A percentile compares a stretch with the other conserved stretches of the same genome.
These are phyloP conservation scores for Caradrina clavipalpis DNA, from an alignment of 2,888 invertebrate species.

Conservation along the genomic window DNA sequence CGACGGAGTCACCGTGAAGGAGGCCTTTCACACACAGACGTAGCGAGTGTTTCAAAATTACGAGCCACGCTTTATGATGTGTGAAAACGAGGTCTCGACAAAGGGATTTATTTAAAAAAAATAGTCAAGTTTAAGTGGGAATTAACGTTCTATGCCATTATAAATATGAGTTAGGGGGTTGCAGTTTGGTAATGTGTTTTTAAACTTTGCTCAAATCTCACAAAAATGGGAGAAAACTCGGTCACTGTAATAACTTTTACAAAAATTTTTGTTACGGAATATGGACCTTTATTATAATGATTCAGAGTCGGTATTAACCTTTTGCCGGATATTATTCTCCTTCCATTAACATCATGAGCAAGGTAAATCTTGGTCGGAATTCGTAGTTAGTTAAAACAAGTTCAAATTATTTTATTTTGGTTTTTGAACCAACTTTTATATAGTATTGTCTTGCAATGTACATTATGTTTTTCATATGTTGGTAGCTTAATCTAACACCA, in stretches of 20 bases:
- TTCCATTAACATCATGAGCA: not conserved
- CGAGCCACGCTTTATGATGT: constrained; percentile 74
- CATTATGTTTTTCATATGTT: too few relatives aligned
- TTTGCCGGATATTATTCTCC: not conserved
- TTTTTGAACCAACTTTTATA: too few relatives aligned
- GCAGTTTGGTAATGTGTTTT: constrained; percentile 30
- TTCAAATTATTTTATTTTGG: too few relatives aligned
- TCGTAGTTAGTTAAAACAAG: not conserved
- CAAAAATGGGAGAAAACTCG: constrained; percentile 19
- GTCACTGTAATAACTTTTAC: constrained; percentile 1
- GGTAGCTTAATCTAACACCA: too few relatives aligned
- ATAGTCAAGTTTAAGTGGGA: constrained; percentile 41
- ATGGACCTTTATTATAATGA: not conserved
- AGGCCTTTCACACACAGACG: constrained; percentile 76
- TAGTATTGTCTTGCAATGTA: too few relatives aligned
- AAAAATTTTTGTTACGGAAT: not conserved
- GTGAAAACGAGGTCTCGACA: constrained; percentile 71
- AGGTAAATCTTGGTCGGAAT: not conserved
- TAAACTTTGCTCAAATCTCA: constrained; percentile 35
- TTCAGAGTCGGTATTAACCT: not conserved
- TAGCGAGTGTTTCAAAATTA: constrained; percentile 81
- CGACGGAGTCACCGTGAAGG: constrained; percentile 65
- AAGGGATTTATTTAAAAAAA: constrained; percentile 65
- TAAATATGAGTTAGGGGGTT: constrained; percentile 45
- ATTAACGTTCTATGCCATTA: constrained; percentile 50